Conservation (phyloP, 2,797 vertebrate genomes). For the Pangasius sanitwongsei region DNA sequence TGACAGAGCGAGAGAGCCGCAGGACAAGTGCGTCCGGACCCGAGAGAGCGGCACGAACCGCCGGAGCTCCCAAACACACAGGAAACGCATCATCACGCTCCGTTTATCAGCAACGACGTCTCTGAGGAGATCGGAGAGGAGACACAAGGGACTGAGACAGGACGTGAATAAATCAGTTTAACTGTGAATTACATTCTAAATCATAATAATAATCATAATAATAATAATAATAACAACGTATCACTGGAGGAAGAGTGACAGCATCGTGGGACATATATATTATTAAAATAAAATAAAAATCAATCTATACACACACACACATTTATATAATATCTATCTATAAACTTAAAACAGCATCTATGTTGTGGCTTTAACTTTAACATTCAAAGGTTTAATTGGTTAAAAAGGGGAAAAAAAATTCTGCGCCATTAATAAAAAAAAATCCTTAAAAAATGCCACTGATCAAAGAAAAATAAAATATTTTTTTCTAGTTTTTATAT, state of each 20-base stretch:
- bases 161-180: no score
- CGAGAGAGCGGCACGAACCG: slow-evolving; percentile 58
- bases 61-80: slow-evolving; percentile 63
- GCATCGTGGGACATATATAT: neutral
- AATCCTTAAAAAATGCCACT: no score
- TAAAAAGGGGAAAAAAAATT: no score
- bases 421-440: no score
- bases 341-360: no score
- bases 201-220: neutral
- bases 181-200: neutral
- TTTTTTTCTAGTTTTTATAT: no score
- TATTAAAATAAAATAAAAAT: neutral
- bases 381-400: no score
- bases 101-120: neutral
- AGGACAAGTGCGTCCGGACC: neutral
- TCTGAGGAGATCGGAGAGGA: neutral
- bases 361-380: no score
- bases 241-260: neutral
- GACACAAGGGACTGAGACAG: neutral
- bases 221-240: neutral
- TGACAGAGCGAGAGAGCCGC: neutral
- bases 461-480: no score
- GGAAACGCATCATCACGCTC: slow-evolving; percentile 71
- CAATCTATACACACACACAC: no score
- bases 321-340: no score